Percentiles rank a stretch among this genome's conserved stretches.
These are phyloP conservation scores for Temnothorax longispinosus DNA, from an alignment of 1,140 invertebrate species.

Conservation along the genomic window DNA sequence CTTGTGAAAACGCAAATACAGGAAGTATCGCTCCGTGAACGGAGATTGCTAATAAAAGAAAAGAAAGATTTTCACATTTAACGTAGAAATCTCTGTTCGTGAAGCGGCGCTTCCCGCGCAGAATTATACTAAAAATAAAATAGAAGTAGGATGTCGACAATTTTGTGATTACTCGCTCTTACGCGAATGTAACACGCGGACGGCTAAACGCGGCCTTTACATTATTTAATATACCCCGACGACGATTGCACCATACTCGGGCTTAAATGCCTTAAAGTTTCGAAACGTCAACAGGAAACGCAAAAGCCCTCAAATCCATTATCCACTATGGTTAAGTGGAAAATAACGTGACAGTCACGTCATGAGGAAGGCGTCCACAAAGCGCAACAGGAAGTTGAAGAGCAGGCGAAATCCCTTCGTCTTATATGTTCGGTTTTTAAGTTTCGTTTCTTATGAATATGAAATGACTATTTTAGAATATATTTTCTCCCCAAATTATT, in stretches of 20 bases:
- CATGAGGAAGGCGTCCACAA: not conserved
- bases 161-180: slow-evolving; percentile 71
- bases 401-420: slow-evolving; percentile 21
- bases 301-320: slow-evolving; percentile 56
- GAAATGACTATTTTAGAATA: not conserved
- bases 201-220: slow-evolving; percentile 45
- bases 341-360: slow-evolving; percentile 56
- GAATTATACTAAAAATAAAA: slow-evolving; percentile 17
- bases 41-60: too few relatives aligned
- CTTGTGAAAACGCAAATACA: too few relatives aligned
- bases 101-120: not conserved
- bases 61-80: not conserved
- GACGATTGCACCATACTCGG: slow-evolving; percentile 4
- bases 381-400: slow-evolving; percentile 11
- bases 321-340: slow-evolving; percentile 65
- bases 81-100: not conserved
- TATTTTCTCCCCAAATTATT: not conserved
- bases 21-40: too few relatives aligned
- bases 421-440: not conserved
- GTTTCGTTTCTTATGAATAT: not conserved
- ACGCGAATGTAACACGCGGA: slow-evolving; percentile 2
- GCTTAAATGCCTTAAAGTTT: slow-evolving; percentile 38
- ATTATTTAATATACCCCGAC: slow-evolving; percentile 46
- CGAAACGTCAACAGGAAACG: slow-evolving; percentile 61
- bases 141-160: slow-evolving; percentile 75